A percentile compares a stretch with the other conserved stretches of the same genome.
Evolutionary conservation across 2,888 invertebrate species (phyloP).

Genomic region (Sylvicola cinctus): DNA sequence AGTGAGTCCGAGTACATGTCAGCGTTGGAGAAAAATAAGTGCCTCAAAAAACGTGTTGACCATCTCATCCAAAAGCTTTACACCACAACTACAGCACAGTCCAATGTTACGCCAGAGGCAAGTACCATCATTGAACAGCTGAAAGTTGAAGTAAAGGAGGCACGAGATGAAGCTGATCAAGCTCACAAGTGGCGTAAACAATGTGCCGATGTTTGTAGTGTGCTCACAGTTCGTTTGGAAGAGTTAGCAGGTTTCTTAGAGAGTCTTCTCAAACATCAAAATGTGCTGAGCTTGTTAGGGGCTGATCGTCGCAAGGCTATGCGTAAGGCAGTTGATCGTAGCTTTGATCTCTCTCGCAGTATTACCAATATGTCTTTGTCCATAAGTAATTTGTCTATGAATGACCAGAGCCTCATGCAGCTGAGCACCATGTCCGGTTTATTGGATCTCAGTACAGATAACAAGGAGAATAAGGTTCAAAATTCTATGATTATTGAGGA

Average conservation of each 20-base stretch:
- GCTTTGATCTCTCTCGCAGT: slow-evolving; percentile 22
- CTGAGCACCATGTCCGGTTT: not conserved
- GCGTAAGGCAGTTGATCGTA: slow-evolving; percentile 23
- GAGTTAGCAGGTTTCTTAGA: slow-evolving; percentile 30
- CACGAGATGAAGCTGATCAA: slow-evolving; percentile 1
- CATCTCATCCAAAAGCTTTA: no score
- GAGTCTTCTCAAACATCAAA: slow-evolving; percentile 25
- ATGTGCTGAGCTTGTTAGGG: slow-evolving; percentile 22
- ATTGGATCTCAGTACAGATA: not conserved
- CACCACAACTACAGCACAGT: no score
- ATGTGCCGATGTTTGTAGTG: slow-evolving; percentile 4
- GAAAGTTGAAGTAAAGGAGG: not conserved
- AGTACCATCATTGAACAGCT: not conserved
- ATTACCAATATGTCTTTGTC: slow-evolving; percentile 11
- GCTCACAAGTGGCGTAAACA: slow-evolving; percentile 1
- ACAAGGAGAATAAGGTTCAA: not conserved
- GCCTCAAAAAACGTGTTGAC: no score
- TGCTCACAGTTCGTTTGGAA: slow-evolving; percentile 27
- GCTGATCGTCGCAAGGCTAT: slow-evolving; percentile 19
- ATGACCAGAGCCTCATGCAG: not conserved
- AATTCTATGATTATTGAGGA: no score
- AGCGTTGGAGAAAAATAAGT: slow-evolving; percentile 20
- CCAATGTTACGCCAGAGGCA: not conserved
- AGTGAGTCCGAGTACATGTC: slow-evolving; percentile 17
- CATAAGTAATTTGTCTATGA: no score